Percentiles rank a stretch among this genome's conserved stretches.
phyloP scores from a whole-genome alignment of 35 echinoderm and acorn worm genomes.

The Acanthaster planci region DNA sequence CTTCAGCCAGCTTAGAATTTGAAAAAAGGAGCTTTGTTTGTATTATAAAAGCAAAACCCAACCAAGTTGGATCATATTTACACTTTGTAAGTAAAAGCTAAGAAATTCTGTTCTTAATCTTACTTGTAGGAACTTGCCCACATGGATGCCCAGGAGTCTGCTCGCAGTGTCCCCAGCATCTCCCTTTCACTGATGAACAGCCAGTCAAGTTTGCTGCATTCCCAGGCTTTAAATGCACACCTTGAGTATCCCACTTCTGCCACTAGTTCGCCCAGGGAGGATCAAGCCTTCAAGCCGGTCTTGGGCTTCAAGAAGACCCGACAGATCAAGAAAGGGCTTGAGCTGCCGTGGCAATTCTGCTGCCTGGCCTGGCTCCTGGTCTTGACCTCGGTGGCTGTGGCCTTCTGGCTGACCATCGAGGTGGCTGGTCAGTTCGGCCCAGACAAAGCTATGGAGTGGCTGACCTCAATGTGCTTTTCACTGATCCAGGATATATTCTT shows the following conservation, averaged over 20 bases:
- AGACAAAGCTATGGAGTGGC: constrained; percentile 84
- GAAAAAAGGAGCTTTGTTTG: too few relatives aligned
- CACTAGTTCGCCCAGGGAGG: background rate
- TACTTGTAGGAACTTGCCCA: background rate
- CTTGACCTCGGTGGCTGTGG: constrained; percentile 45
- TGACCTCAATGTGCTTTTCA: constrained; percentile 84
- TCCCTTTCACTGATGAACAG: background rate
- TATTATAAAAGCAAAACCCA: too few relatives aligned
- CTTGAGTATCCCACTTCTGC: constrained; percentile 1
- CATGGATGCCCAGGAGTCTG: background rate
- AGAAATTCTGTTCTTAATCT: background rate
- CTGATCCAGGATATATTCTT: constrained; percentile 88
- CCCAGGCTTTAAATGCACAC: background rate
- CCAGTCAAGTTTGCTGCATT: background rate
- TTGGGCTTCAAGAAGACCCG: constrained; percentile 64
- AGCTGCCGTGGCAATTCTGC: constrained; percentile 80
- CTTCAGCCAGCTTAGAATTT: too few relatives aligned
- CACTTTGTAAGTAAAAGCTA: too few relatives aligned
- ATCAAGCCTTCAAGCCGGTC: constrained; percentile 3
- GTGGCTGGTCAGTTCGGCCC: constrained; percentile 82
- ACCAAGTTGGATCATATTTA: too few relatives aligned
- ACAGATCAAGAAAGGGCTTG: constrained; percentile 74
- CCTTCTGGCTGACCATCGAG: constrained; percentile 84
- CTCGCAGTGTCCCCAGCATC: background rate
- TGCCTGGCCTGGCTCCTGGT: constrained; percentile 83